phyloP scores from a whole-genome alignment of 1,140 invertebrate genomes.

The Druon quercuslanigerum region DNA sequence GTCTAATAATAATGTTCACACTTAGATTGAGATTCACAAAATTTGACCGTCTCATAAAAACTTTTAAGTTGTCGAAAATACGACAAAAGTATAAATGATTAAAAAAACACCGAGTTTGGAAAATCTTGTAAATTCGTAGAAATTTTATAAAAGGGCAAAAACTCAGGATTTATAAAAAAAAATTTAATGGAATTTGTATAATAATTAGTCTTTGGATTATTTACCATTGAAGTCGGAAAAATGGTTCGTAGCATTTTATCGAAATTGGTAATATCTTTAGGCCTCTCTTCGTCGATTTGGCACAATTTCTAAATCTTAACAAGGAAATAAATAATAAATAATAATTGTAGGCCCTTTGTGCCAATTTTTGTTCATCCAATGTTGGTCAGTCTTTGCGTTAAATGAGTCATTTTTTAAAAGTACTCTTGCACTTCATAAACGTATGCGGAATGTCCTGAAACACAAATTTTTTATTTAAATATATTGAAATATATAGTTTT shows the following conservation, averaged over 20 bases:
- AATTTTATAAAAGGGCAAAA: too few relatives aligned
- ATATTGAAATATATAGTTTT: neutral
- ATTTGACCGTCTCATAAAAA: too few relatives aligned
- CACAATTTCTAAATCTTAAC: neutral
- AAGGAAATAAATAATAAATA: neutral
- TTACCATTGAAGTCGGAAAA: too few relatives aligned
- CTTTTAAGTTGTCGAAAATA: too few relatives aligned
- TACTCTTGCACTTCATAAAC: constrained; percentile 72
- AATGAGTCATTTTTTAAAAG: constrained; percentile 28
- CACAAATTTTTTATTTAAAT: constrained; percentile 44
- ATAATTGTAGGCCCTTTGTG: constrained; percentile 37
- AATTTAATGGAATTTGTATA: constrained; percentile 6
- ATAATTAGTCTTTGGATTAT: constrained; percentile 26
- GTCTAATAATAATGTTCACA: too few relatives aligned
- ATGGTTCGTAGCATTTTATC: too few relatives aligned
- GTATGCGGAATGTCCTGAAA: constrained; percentile 80
- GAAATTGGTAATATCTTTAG: neutral
- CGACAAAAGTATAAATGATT: too few relatives aligned
- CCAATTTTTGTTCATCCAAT: constrained; percentile 36
- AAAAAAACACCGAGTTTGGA: too few relatives aligned
- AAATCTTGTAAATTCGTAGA: too few relatives aligned
- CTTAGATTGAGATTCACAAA: too few relatives aligned
- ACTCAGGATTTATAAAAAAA: too few relatives aligned
- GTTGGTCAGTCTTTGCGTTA: constrained; percentile 48
- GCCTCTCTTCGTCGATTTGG: constrained; percentile 13